Evolutionary conservation across 1,140 invertebrate species (phyloP), one percentile per base, ranked within the genome.

Genomic region (Drosophila nigromelanica): DNA sequence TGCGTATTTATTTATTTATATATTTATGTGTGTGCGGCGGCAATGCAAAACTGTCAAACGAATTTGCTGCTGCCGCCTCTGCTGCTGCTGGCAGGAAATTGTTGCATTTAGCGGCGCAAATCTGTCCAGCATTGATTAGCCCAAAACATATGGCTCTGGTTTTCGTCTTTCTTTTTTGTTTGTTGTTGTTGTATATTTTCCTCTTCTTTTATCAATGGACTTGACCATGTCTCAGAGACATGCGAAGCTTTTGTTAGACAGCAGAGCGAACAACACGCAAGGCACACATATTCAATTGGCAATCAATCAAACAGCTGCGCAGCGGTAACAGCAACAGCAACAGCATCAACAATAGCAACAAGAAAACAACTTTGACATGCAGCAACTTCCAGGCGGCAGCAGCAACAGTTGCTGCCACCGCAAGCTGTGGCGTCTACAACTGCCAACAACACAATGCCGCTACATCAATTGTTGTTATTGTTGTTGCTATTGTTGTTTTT

Each of bases 281-380:
- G 60, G 60, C 73, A 77, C 43, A 77, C 71, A 71, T 80, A 82
- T 72, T 73, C 73, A 79, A 86, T 81, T 66, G 81, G 89, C 85
- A 76, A 90, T 90, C 89, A 90, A 90, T 90, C 89, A 90, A 90
- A 89, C 89, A 90, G 89, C 89, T 87, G 83, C 81, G 48, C 60
- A 62, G 55, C 67, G 62, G 50, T 50, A 74, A 62, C 68, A 78
- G 67, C 67, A 74, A 51, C 56, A 68, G 66, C 68, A 73, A 74
- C 27, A n/a, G n/a, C n/a, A 67, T 27, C 63, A 60, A 30, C 58
- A 78, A 48, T 27, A 48, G 45, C 67, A 70, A 70, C 80, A 79
- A 70, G 69, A 78, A 69, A 76, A 78, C 73, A 76, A 78, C 75
- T 54, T 64, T 83, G 80, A 83, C 80, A 85, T 78, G 73, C 80